phyloP scores from a whole-genome alignment of 1,140 invertebrate species.

The Anagrus nilaparvatae region DNA sequence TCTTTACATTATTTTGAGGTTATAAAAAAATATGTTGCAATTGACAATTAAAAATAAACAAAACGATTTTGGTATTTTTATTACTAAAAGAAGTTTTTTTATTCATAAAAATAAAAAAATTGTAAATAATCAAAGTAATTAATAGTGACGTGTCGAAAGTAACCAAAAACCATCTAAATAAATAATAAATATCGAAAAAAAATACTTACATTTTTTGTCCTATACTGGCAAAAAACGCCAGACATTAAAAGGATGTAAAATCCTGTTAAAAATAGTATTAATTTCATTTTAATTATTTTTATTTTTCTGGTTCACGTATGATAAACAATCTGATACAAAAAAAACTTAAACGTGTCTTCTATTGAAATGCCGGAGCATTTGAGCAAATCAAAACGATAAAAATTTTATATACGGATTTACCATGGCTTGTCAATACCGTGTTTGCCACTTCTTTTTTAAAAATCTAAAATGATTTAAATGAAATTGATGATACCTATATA shows the following conservation, averaged over 20 bases:
- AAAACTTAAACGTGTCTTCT: no score
- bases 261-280: conserved; percentile 15
- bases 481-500: no score
- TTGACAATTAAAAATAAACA: conserved; percentile 5
- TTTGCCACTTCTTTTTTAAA: no score
- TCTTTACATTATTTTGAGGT: conserved; percentile 1
- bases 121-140: background rate
- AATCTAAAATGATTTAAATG: no score
- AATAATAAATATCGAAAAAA: no score
- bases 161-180: background rate
- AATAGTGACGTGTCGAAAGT: background rate
- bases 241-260: conserved; percentile 23
- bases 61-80: background rate
- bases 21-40: background rate
- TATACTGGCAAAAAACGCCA: conserved; percentile 29
- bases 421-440: no score
- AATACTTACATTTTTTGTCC: conserved; percentile 32
- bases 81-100: background rate
- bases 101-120: conserved; percentile 6
- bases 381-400: no score
- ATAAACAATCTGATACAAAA: no score
- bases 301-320: no score
- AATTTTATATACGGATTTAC: no score
- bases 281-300: conserved; percentile 6
- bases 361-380: no score